These are phyloP conservation scores for Mormyrops boulengeri DNA, from an alignment of 2,797 vertebrate genomes.

Conservation along the genomic window DNA sequence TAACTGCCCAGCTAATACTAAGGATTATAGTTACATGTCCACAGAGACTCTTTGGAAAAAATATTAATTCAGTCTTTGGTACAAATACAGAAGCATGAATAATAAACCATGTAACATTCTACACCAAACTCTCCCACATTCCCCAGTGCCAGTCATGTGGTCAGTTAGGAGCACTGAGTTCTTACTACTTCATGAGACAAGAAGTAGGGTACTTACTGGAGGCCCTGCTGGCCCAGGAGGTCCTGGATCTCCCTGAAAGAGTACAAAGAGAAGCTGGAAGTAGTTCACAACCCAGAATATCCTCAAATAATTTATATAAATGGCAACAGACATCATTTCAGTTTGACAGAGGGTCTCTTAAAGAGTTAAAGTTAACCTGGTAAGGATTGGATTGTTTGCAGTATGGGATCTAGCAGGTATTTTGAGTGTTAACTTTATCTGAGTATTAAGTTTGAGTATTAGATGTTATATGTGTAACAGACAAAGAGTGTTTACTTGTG, in stretches of 20 bases:
- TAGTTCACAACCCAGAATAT: background rate
- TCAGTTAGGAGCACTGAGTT: background rate
- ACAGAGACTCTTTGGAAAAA: background rate
- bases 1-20: background rate
- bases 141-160: background rate
- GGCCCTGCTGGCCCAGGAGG: conserved; percentile 78
- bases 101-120: background rate
- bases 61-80: background rate
- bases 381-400: background rate
- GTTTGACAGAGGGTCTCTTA: background rate
- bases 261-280: background rate
- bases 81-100: background rate
- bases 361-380: background rate
- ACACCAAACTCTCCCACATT: background rate
- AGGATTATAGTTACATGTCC: background rate
- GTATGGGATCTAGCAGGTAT: background rate
- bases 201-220: conserved; percentile 73
- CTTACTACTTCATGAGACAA: background rate
- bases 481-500: background rate
- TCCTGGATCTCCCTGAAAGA: conserved; percentile 75
- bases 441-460: background rate
- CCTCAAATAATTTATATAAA: background rate
- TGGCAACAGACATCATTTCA: background rate
- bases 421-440: background rate
- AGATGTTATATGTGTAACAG: background rate